Evolutionary conservation across 2,797 vertebrate species (phyloP), one percentile per base, ranked within the genome.

Genomic region (Siniperca undulata): DNA sequence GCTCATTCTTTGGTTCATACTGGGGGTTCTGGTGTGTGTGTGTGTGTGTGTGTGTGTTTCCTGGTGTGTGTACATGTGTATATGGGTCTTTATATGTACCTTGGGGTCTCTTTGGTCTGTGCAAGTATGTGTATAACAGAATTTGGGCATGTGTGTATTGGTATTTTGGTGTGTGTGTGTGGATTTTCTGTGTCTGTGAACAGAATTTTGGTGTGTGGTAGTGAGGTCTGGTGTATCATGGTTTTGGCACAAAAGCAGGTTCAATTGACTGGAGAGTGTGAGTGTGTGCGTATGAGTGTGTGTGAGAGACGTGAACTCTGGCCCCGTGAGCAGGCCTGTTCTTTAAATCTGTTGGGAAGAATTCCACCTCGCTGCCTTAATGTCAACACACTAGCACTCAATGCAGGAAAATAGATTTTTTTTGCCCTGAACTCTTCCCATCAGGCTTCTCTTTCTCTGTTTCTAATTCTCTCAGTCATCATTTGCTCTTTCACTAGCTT

Each of bases 281-380:
- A 42, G 70, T 70, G 75, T 74, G 74, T 74, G 69, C 66, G 77
- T 61, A 30, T 64, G 75, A 44, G 60, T 62, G 22, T 38, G 59
- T n/a, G 50, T 0, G 17, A 30, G 64, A 73, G 85, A 61, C 5
- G 58, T 88, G 89, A 92, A 89, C 90, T 90, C 79, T 91, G 87
- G 52, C 81, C 86, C 64, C 20, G 36, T 86, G 85, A 83, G 53
- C 85, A 68, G 46, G 82, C 84, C 82, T 86, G 89, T 88, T 93
- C 91, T 93, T 92, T 86, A 91, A 89, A 90, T 92, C 92, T 90
- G 62, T 61, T 87, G 89, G 90, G 93, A 93, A 94, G 91, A 91
- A 93, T 94, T 93, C 90, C 78, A 89, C 70, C 86, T 92, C 70
- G 62, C 84, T 69, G 86, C 88, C 91, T 91, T 86, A 91, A 88